A percentile compares a stretch with the other conserved stretches of the same genome.
Evolutionary conservation across 2,797 vertebrate species (phyloP).

Genomic region (Amniataba percoides): DNA sequence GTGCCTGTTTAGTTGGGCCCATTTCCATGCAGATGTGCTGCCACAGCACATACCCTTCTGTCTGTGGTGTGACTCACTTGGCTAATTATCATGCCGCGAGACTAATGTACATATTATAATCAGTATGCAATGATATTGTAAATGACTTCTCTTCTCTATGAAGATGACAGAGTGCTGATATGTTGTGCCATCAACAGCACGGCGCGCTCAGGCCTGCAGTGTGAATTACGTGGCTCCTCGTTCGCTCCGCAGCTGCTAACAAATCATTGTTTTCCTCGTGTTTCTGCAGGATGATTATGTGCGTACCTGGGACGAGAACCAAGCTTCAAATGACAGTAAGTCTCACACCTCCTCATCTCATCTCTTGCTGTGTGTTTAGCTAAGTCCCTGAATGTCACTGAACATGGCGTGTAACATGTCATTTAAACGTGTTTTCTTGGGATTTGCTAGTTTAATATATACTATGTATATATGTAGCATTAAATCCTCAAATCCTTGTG

Average conservation of each 20-base stretch:
- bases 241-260: constrained; percentile 25
- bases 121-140: constrained; percentile 58
- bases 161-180: constrained; percentile 39
- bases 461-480: not conserved
- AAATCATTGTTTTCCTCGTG: constrained; percentile 49
- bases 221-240: constrained; percentile 12
- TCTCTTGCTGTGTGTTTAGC: not conserved
- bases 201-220: constrained; percentile 20
- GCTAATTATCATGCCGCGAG: constrained; percentile 63
- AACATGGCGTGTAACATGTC: not conserved
- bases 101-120: constrained; percentile 62
- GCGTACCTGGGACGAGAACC: constrained; percentile 96
- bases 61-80: constrained; percentile 48
- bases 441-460: constrained; percentile 1
- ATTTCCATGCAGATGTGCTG: constrained; percentile 69
- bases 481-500: not conserved
- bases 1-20: constrained; percentile 52
- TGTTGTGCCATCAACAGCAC: constrained; percentile 28
- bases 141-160: constrained; percentile 42
- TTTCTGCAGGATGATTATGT: constrained; percentile 94
- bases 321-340: constrained; percentile 95
- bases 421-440: not conserved
- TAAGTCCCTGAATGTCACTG: not conserved
- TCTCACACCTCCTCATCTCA: constrained; percentile 35
- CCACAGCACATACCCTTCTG: constrained; percentile 43